Conservation (phyloP, 2,888 invertebrate species). For the Apodemia zela region DNA sequence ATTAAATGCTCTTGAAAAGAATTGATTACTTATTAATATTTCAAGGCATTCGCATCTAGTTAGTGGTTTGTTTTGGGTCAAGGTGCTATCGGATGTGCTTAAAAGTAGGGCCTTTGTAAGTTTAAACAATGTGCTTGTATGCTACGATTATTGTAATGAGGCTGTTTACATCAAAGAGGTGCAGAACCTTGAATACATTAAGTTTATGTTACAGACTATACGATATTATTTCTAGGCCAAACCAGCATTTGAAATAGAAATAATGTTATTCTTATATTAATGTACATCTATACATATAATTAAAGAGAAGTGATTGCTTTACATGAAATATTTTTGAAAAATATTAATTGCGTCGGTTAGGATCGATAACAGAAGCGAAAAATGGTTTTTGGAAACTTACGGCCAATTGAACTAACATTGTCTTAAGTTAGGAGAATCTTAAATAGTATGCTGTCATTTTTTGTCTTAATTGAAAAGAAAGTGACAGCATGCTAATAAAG, state of each 20-base stretch:
- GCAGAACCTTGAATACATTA: not conserved
- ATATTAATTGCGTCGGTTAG: too few relatives aligned
- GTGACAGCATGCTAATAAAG: too few relatives aligned
- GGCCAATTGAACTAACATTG: too few relatives aligned
- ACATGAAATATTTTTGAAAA: too few relatives aligned
- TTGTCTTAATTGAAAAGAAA: too few relatives aligned
- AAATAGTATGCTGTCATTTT: too few relatives aligned
- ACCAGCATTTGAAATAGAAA: not conserved
- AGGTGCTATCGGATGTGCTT: slow-evolving; percentile 51
- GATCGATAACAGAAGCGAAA: too few relatives aligned
- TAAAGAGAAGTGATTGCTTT: too few relatives aligned
- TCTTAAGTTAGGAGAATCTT: too few relatives aligned
- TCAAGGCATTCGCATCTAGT: slow-evolving; percentile 38
- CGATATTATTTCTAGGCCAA: not conserved
- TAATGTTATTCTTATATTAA: too few relatives aligned
- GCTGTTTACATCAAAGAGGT: slow-evolving; percentile 2
- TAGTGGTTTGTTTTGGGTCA: slow-evolving; percentile 43
- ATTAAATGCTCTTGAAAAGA: slow-evolving; percentile 20
- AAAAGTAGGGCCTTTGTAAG: slow-evolving; percentile 38
- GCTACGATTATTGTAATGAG: slow-evolving; percentile 13
- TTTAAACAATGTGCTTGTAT: slow-evolving; percentile 44
- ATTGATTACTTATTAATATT: slow-evolving; percentile 36
- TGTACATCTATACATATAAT: too few relatives aligned
- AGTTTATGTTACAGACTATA: not conserved
- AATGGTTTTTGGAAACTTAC: too few relatives aligned